A percentile compares a stretch with the other conserved stretches of the same genome.
Evolutionary conservation across 2,888 invertebrate species (phyloP).

Genomic region (Acanthosepion esculentum): DNA sequence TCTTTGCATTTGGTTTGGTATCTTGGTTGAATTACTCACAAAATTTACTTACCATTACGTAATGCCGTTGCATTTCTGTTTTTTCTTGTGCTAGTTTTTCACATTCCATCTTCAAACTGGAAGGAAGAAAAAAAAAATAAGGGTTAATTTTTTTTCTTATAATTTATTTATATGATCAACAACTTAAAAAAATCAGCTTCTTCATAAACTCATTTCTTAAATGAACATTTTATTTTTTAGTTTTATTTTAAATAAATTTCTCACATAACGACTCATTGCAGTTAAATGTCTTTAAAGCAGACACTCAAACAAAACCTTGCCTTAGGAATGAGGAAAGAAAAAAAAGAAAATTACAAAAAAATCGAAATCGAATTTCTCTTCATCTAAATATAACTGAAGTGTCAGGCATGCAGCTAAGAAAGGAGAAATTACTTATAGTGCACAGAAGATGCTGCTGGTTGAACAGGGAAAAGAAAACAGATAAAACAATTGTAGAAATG

Average conservation of each 20-base stretch:
- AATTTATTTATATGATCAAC: too few species aligned
- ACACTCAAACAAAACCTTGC: background rate
- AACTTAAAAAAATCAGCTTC: too few species aligned
- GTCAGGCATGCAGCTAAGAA: background rate
- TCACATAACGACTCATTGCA: too few species aligned
- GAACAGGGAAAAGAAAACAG: background rate
- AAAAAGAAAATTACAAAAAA: background rate
- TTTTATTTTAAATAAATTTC: too few species aligned
- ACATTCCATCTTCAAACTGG: slow-evolving; percentile 95
- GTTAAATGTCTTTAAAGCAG: too few species aligned
- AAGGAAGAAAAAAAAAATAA: slow-evolving; percentile 69
- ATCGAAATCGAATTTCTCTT: background rate
- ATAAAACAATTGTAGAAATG: background rate
- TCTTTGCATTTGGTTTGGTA: too few species aligned
- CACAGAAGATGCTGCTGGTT: background rate
- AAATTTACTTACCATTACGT: slow-evolving; percentile 91
- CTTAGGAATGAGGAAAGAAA: background rate
- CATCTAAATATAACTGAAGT: background rate
- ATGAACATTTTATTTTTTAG: too few species aligned
- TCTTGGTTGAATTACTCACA: background rate
- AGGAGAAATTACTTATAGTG: background rate
- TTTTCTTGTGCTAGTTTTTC: slow-evolving; percentile 97
- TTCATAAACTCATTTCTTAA: too few species aligned
- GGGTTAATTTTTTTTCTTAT: too few species aligned
- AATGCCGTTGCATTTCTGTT: slow-evolving; percentile 98